Base-by-base conservation (phyloP, 1,140 invertebrate genomes). In the Ips typographus region DNA sequence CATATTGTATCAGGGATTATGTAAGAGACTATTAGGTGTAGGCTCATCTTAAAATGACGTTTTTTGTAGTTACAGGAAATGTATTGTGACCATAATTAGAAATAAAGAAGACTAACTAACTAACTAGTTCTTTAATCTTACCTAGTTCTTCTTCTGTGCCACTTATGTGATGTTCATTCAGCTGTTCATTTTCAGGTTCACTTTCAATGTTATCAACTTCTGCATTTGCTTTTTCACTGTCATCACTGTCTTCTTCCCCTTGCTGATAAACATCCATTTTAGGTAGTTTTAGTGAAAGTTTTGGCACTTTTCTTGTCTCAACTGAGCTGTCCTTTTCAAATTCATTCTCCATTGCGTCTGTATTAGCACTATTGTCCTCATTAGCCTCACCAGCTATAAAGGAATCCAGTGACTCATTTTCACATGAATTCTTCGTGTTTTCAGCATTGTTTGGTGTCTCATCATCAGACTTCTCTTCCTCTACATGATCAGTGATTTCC, bases 181-280 rank as follows among this genome's bases (percentile, higher is more conserved):
- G 74, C n/a, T 38, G 57, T 7, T 75, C 71, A 60, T 72, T 61
- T 55, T 77, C 74, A 72, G 72, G 74, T 39, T 78, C 77, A 69
- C 73, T 76, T 67, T 77, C 76, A 59, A 73, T 73, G 57, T 79
- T 75, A 52, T 80, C 76, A 2, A 79, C 68, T 70, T 81, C 83
- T 75, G 84, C 80, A 47, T 82, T 84, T 55, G 84, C 73, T 74
- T 86, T 86, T 53, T 86, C 84, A 80, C 85, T 86, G 63, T 81
- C 81, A 79, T 86, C 84, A 81, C 85, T 86, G 7, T 75, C 73
- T 60, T 76, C 71, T 56, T 76, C 75, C 5, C 67, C 61, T 40
- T 75, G 63, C 37, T 52, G 42, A 65, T 72, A 75, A 37, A 70
- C 40, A 8, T 65, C 71, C 7, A 79, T 74, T 74, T 83, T 82